These are phyloP conservation scores for Cariama cristata DNA, from an alignment of 2,113 vertebrate species.

Conservation along the genomic window DNA sequence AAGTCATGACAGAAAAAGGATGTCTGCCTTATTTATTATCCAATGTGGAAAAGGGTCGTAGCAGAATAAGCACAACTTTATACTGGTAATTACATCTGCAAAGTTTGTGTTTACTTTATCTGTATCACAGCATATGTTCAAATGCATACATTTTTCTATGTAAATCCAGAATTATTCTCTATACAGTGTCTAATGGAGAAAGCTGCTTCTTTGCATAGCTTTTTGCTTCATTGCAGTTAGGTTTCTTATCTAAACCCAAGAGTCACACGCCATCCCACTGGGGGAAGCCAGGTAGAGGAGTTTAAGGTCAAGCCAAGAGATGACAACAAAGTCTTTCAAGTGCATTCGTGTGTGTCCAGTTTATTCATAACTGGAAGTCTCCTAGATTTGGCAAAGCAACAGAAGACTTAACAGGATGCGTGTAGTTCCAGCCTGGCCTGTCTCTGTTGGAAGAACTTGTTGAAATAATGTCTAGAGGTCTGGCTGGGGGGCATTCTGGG, in stretches of 20 bases:
- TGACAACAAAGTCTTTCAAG: background rate
- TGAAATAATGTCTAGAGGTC: background rate
- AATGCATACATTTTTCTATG: background rate
- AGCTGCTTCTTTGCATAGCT: background rate
- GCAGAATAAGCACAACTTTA: background rate
- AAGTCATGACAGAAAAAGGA: background rate
- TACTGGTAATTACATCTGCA: background rate
- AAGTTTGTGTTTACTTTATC: background rate
- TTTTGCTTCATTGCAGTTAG: background rate
- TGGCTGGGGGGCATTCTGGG: background rate
- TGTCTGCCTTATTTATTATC: background rate
- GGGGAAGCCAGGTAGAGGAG: background rate
- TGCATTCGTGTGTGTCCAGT: background rate
- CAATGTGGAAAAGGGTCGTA: background rate
- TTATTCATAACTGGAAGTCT: background rate
- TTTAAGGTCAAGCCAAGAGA: background rate
- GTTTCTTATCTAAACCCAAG: background rate
- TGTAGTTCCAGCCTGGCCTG: background rate
- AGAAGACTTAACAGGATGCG: background rate
- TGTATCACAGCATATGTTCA: background rate
- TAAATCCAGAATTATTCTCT: background rate
- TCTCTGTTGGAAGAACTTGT: background rate
- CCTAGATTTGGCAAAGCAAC: background rate
- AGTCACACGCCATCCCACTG: accelerated
- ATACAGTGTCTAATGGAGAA: background rate